A percentile compares a stretch with the other conserved stretches of the same genome.
Evolutionary conservation across 2,888 invertebrate genomes (phyloP).

Genomic region (Calameuta pallipes): DNA sequence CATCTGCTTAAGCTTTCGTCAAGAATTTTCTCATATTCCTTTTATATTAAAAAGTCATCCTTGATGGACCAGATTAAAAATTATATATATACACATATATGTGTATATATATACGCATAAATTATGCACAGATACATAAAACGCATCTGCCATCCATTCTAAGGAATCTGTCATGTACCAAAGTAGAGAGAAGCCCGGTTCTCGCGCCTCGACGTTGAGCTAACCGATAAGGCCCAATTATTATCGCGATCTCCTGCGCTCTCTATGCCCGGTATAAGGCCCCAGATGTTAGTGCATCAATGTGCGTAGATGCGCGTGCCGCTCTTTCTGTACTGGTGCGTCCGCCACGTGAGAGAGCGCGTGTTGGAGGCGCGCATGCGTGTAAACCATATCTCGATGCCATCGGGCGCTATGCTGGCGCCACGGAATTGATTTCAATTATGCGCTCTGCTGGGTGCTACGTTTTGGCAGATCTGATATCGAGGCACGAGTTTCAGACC

Average conservation of each 20-base stretch:
- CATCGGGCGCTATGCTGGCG: constrained; percentile 33
- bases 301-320: not conserved
- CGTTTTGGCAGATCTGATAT: constrained; percentile 25
- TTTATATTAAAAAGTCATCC: not conserved
- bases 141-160: not conserved
- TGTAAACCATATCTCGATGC: constrained; percentile 6
- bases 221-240: not conserved
- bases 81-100: no score
- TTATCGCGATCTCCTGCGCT: not conserved
- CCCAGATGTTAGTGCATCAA: not conserved
- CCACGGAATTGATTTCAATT: constrained; percentile 50
- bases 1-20: constrained; percentile 1
- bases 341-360: not conserved
- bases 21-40: not conserved
- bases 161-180: not conserved
- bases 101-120: no score
- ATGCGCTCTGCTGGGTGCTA: constrained; percentile 22
- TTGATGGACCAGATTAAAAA: not conserved
- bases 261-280: not conserved
- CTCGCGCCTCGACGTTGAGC: not conserved
- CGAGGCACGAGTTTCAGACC: constrained; percentile 19
- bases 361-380: constrained; percentile 1
- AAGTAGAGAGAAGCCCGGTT: not conserved
- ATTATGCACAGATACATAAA: not conserved
- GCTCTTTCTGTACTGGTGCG: not conserved